These are phyloP conservation scores for Drosophila mayaguana DNA, from an alignment of 2,888 invertebrate genomes.

Conservation along the genomic window DNA sequence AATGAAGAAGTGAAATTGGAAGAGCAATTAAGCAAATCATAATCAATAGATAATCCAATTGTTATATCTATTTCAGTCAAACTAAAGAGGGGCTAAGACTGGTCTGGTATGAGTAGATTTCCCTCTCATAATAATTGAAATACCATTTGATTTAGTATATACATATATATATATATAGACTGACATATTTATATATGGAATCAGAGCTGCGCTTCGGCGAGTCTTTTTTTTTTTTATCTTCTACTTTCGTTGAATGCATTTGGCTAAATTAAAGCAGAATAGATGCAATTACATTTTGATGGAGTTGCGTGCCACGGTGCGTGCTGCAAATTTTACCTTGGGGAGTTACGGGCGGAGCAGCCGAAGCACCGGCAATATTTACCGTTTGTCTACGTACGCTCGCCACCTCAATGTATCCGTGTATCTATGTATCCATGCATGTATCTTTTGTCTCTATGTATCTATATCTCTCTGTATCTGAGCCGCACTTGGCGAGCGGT, in stretches of 20 bases:
- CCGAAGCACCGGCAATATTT: conserved; percentile 69
- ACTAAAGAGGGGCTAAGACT: not conserved
- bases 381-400: conserved; percentile 60
- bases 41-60: too few relatives aligned
- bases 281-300: conserved; percentile 1
- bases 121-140: not conserved
- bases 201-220: conserved; percentile 4
- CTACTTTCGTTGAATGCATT: not conserved
- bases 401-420: conserved; percentile 31
- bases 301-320: conserved; percentile 40
- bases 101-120: not conserved
- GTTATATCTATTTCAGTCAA: not conserved
- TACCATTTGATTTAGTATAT: not conserved
- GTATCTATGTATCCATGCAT: conserved; percentile 23
- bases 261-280: not conserved
- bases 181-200: not conserved
- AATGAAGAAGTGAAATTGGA: not conserved
- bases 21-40: not conserved
- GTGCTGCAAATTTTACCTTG: conserved; percentile 46
- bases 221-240: not conserved
- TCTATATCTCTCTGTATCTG: conserved; percentile 13
- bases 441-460: conserved; percentile 20
- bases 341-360: conserved; percentile 42
- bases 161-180: not conserved
- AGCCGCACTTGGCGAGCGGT: conserved; percentile 1